Evolutionary conservation across 2,797 vertebrate species (phyloP).

Genomic region (Philypnodon macrostomus): DNA sequence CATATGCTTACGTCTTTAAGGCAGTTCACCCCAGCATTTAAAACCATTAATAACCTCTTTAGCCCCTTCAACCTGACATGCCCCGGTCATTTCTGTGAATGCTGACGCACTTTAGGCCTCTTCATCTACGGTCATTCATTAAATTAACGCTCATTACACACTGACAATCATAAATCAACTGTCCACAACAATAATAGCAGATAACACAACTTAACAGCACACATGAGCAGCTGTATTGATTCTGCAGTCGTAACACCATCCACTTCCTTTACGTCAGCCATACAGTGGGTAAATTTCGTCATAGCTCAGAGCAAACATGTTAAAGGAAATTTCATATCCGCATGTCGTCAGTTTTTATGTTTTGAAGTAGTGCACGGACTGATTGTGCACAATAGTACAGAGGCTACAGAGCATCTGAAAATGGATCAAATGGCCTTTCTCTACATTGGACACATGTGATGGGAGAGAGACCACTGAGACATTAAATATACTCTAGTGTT

Average conservation of each 20-base stretch:
- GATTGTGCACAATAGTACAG: conserved; percentile 28
- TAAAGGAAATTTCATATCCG: conserved; percentile 75
- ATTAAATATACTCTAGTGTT: no score
- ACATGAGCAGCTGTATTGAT: conserved; percentile 55
- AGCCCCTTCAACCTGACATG: conserved; percentile 51
- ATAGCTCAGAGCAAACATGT: conserved; percentile 64
- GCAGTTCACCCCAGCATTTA: conserved; percentile 45
- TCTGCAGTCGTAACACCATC: conserved; percentile 28
- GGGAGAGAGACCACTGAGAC: no score
- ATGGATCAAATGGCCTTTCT: conserved; percentile 48
- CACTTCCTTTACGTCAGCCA: conserved; percentile 68
- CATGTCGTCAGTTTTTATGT: conserved; percentile 61
- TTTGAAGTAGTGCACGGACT: conserved; percentile 38
- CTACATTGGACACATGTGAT: no score
- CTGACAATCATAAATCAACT: conserved; percentile 67
- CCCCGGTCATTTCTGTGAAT: conserved; percentile 52
- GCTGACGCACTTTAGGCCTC: conserved; percentile 71
- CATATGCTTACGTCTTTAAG: conserved; percentile 64
- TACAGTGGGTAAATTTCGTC: conserved; percentile 66
- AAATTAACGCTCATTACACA: conserved; percentile 66
- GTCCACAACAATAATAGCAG: conserved; percentile 60
- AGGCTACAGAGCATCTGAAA: conserved; percentile 30
- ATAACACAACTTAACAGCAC: conserved; percentile 59
- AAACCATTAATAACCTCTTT: conserved; percentile 63
- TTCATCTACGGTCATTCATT: conserved; percentile 64